Evolutionary conservation across 2,113 vertebrate genomes (phyloP).

Genomic region (Sterrhoptilus dennistouni): DNA sequence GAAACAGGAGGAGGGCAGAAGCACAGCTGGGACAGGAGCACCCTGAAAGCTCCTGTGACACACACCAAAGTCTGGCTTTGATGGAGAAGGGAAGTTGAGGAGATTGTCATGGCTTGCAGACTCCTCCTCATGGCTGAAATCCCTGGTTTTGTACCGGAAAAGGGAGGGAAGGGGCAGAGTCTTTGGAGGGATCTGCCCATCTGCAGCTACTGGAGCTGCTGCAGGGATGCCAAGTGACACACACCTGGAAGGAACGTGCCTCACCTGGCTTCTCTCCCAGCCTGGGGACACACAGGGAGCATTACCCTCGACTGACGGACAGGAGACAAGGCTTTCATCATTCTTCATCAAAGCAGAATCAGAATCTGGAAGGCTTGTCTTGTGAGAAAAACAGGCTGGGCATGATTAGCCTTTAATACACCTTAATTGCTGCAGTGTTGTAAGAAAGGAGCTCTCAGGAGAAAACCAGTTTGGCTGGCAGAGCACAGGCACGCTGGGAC

Average conservation of each 20-base stretch:
- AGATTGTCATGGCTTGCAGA: not conserved
- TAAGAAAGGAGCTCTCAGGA: not conserved
- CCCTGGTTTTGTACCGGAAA: not conserved
- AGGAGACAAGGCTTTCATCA: not conserved
- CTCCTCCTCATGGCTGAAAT: not conserved
- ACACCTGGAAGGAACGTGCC: not conserved
- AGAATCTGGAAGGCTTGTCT: slow-evolving; percentile 5
- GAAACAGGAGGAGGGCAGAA: not conserved
- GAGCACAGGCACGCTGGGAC: not conserved
- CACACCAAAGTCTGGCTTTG: not conserved
- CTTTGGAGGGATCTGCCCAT: not conserved
- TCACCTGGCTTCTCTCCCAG: not conserved
- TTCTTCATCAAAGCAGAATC: not conserved
- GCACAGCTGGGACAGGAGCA: not conserved
- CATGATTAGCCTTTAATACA: not conserved
- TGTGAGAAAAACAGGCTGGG: not conserved
- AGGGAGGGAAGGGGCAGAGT: not conserved
- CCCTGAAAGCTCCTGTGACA: not conserved
- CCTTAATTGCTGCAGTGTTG: not conserved
- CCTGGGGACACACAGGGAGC: not conserved
- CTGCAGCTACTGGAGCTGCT: not conserved
- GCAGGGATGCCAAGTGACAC: not conserved
- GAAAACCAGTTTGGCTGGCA: slow-evolving; percentile 13
- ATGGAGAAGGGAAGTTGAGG: not conserved
- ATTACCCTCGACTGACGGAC: not conserved